Percentiles rank a stretch among this genome's conserved stretches.
Conservation (phyloP, 2,113 vertebrate species). For the Cisticola juncidis region DNA sequence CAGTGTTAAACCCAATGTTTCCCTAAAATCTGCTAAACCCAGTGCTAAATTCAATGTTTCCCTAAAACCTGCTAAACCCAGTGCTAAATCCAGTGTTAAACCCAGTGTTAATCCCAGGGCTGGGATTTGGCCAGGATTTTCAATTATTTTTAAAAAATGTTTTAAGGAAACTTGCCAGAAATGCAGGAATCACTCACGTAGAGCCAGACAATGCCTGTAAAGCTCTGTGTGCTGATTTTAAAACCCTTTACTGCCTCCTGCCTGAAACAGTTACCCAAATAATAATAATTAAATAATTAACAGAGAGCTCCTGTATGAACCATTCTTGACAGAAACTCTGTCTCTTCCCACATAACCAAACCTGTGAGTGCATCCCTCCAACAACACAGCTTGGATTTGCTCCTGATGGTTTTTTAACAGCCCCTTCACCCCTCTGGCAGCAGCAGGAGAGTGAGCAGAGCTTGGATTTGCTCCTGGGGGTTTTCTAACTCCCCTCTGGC, state of each 20-base stretch:
- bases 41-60: no score
- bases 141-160: no score
- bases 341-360: background rate
- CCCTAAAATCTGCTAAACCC: no score
- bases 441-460: no score
- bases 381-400: background rate
- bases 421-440: background rate
- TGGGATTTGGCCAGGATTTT: no score
- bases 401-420: background rate
- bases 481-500: no score
- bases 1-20: no score
- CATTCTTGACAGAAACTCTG: background rate
- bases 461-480: no score
- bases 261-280: fast-evolving
- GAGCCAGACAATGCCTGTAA: fast-evolving
- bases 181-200: fast-evolving
- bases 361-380: background rate
- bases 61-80: no score
- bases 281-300: no score
- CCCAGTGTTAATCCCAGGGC: no score
- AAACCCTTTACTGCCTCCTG: fast-evolving
- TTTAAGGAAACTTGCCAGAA: background rate
- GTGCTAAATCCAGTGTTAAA: no score
- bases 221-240: background rate
- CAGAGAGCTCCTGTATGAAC: background rate